A percentile compares a stretch with the other conserved stretches of the same genome.
Conservation (phyloP, 1,140 invertebrate species). For the Drosophila mojavensis region DNA sequence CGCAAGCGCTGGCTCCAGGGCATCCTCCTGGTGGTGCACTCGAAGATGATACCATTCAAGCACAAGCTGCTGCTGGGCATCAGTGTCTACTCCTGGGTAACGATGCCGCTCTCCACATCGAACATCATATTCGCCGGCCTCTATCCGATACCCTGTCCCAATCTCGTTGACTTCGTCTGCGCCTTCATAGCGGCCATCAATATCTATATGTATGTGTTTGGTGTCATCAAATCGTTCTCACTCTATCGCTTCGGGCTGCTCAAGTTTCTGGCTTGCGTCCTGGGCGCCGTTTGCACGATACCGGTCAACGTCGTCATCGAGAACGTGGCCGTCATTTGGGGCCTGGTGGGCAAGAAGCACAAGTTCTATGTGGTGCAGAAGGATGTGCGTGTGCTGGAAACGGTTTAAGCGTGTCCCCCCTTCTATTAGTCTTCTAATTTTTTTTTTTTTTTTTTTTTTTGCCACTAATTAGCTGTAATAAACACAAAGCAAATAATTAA, state of each 20-base stretch:
- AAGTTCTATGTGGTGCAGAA: slow-evolving; percentile 98
- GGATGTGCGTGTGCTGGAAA: slow-evolving; percentile 87
- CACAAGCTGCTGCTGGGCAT: slow-evolving; percentile 94
- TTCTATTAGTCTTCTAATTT: neutral
- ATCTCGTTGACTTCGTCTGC: slow-evolving; percentile 92
- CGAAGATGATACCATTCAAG: slow-evolving; percentile 91
- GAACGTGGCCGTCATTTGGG: slow-evolving; percentile 97
- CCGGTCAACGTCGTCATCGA: slow-evolving; percentile 97
- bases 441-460: neutral
- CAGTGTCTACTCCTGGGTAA: slow-evolving; percentile 98
- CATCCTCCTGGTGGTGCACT: slow-evolving; percentile 97
- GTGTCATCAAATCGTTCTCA: slow-evolving; percentile 97
- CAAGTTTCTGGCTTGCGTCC: slow-evolving; percentile 91
- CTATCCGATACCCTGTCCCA: slow-evolving; percentile 94
- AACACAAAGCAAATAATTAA: slow-evolving; percentile 34
- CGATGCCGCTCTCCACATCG: slow-evolving; percentile 95
- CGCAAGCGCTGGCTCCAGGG: slow-evolving; percentile 98
- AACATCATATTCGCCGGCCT: slow-evolving; percentile 93
- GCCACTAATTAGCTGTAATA: slow-evolving; percentile 36
- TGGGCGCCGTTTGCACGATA: slow-evolving; percentile 94
- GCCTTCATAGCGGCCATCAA: slow-evolving; percentile 96
- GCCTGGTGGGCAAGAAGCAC: slow-evolving; percentile 95
- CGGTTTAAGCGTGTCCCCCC: slow-evolving; percentile 48
- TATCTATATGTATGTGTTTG: slow-evolving; percentile 98
- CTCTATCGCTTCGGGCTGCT: slow-evolving; percentile 92